Evolutionary conservation across 2,888 invertebrate genomes (phyloP), one percentile per base, ranked within the genome.

Genomic region (Oscheius sp.): DNA sequence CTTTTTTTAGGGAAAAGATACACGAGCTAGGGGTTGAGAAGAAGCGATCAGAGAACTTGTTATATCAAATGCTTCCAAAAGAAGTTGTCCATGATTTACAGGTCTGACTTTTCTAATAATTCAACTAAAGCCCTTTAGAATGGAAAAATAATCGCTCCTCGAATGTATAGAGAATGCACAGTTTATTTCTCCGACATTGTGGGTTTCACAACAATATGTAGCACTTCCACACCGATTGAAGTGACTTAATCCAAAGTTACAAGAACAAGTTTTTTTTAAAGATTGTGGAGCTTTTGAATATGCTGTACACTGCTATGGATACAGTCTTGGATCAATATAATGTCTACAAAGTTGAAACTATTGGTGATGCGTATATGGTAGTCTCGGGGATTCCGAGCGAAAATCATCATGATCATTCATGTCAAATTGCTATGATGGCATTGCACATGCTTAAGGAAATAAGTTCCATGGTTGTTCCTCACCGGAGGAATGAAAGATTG

Each of bases 141-240:
- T 33, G 29, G 55, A 17, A 33, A 25, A 55, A 33, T 20, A 17
- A 25, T 37, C 1, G 15, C 55, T 33, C 31, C 55, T 23, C 55
- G 34, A 33, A 37, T 37, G 37, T 55, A 34, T 20, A 25, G 34
- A 15, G 55, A 55, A 10, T 55, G 55, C 10, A 33, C 55, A 5
- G 55, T 55, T 1, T 55, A 34, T 20, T 55, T 55, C n/a, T 55
- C 55, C 3, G 55, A 55, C 25, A 55, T 55, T 33, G 55, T 55
- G 1, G 55, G 55, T 3, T 55, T 55, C 20, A 55, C 55, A 3
- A 55, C 34, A 6, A 55, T 55, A 1, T 33, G 33, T 20, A 55
- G 55, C 17, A 20, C 33, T 17, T 55, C 37, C 12, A n/a, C 55
- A 17, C 34, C 55, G 6, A 23, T 55, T 33, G 55, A 55, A 10